Evolutionary conservation across 1,140 invertebrate species (phyloP).

Genomic region (Euura lappo): DNA sequence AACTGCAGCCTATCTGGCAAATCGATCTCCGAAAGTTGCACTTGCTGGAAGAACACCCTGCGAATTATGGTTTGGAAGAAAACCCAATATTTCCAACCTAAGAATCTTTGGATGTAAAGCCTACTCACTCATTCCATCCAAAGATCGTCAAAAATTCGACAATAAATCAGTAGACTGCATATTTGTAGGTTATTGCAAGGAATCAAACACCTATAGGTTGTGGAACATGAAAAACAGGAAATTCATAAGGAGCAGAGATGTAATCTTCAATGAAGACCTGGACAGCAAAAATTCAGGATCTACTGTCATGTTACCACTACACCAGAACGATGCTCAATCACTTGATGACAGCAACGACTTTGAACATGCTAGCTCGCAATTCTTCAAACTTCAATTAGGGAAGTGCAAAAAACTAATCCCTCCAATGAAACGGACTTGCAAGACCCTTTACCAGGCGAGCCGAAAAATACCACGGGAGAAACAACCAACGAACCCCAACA

Average conservation of each 20-base stretch:
- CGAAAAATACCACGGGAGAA: background rate
- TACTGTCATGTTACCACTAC: background rate
- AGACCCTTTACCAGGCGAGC: background rate
- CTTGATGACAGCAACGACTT: background rate
- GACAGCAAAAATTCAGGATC: background rate
- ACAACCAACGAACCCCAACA: background rate
- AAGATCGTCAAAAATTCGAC: background rate
- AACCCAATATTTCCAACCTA: slow-evolving; percentile 23
- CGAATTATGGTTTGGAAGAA: slow-evolving; percentile 25
- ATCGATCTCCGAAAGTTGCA: background rate
- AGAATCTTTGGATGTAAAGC: slow-evolving; percentile 16
- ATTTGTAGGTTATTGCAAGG: slow-evolving; percentile 17
- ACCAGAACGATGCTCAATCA: background rate
- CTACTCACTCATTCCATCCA: slow-evolving; percentile 6
- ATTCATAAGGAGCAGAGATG: slow-evolving; percentile 32
- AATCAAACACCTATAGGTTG: slow-evolving; percentile 45
- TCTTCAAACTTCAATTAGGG: background rate
- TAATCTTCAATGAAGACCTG: slow-evolving; percentile 11
- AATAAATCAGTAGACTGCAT: background rate
- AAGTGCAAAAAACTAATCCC: background rate
- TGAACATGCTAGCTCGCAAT: background rate
- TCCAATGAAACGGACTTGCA: background rate
- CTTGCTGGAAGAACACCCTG: slow-evolving; percentile 19
- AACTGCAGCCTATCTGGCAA: background rate
- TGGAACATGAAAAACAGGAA: slow-evolving; percentile 34